Conservation (phyloP, 2,113 vertebrate species). For the Stictonetta naevosa region DNA sequence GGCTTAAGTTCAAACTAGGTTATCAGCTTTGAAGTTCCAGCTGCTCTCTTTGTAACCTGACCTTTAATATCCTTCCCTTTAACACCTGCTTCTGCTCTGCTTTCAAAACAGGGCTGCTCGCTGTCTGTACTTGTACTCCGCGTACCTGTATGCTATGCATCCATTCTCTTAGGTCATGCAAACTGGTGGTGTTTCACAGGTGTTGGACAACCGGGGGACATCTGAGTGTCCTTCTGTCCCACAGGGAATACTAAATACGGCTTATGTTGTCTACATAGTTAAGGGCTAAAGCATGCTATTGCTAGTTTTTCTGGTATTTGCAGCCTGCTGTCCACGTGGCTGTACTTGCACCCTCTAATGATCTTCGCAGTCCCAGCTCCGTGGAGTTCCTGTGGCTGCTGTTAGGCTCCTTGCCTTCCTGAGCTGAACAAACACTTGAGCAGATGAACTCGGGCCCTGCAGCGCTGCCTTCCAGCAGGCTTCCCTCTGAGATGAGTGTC, state of each 20-base stretch:
- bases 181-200: not conserved
- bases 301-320: not conserved
- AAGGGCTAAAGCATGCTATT: not conserved
- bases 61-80: not conserved
- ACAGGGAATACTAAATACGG: not conserved
- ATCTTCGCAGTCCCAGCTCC: not conserved
- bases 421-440: not conserved
- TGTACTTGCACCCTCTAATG: not conserved
- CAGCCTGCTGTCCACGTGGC: not conserved
- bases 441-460: not conserved
- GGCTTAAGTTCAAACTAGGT: not conserved
- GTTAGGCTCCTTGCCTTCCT: not conserved
- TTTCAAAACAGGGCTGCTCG: not conserved
- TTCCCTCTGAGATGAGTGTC: not conserved
- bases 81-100: not conserved
- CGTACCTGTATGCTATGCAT: not conserved
- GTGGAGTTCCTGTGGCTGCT: not conserved
- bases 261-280: not conserved
- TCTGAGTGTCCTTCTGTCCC: not conserved
- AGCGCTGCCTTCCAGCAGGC: not conserved
- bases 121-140: not conserved
- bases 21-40: not conserved
- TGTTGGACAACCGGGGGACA: not conserved
- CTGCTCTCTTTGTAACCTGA: conserved; percentile 4
- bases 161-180: fast-evolving